phyloP scores from a whole-genome alignment of 92 coral and sea anemone genomes.

The Phymanthus crucifer region DNA sequence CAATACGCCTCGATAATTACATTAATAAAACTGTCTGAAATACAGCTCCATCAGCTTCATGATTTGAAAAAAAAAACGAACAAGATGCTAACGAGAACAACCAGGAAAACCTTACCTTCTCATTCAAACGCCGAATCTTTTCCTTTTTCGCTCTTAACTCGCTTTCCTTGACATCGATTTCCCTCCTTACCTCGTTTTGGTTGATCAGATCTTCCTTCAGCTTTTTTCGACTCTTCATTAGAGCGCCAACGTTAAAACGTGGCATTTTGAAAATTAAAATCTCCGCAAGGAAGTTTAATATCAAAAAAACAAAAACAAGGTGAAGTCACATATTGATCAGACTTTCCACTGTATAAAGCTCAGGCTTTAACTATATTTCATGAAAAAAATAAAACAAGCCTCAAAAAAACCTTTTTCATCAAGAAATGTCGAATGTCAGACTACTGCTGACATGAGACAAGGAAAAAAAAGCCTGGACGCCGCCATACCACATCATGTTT shows the following conservation, averaged over 20 bases:
- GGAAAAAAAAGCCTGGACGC: neutral
- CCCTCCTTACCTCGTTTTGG: neutral
- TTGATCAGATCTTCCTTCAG: neutral
- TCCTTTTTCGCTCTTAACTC: neutral
- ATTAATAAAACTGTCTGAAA: neutral
- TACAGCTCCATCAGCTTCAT: neutral
- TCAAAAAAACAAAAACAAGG: slow-evolving; percentile 16
- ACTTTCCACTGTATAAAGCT: neutral
- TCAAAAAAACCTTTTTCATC: neutral
- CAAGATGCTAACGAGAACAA: slow-evolving; percentile 3
- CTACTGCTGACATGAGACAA: neutral
- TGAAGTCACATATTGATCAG: neutral
- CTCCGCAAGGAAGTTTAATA: neutral
- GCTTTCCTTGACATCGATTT: neutral
- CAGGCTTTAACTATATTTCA: neutral
- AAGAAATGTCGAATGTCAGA: neutral
- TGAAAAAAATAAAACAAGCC: slow-evolving; percentile 5
- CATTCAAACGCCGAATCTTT: slow-evolving; percentile 15
- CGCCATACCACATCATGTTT: neutral
- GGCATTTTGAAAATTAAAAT: slow-evolving; percentile 17
- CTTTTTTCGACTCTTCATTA: neutral
- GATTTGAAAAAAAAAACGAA: neutral
- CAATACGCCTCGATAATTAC: neutral
- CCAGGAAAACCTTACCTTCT: slow-evolving; percentile 4
- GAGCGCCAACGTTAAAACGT: neutral